These are phyloP conservation scores for Premnoplex brunnescens DNA, from an alignment of 2,797 vertebrate species.

Conservation along the genomic window DNA sequence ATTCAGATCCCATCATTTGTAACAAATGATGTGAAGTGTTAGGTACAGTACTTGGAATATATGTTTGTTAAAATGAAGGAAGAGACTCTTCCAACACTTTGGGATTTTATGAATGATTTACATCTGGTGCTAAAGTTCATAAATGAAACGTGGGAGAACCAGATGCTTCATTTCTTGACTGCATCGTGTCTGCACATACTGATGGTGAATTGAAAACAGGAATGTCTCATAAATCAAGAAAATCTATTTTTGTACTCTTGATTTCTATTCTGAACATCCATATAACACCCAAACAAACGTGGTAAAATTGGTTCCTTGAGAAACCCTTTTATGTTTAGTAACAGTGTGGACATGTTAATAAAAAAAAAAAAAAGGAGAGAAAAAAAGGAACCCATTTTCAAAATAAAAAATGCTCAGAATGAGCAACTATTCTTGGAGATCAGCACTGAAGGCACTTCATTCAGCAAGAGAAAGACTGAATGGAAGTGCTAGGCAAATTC, in stretches of 20 bases:
- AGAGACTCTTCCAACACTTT: conserved; percentile 70
- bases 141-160: conserved; percentile 75
- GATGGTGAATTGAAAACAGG: conserved; percentile 75
- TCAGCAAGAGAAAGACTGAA: neutral
- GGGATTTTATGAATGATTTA: conserved; percentile 82
- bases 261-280: conserved; percentile 74
- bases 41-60: conserved; percentile 66
- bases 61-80: conserved; percentile 73
- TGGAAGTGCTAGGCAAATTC: neutral
- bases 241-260: conserved; percentile 75
- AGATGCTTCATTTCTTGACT: conserved; percentile 78
- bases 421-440: conserved; percentile 26
- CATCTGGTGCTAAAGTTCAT: conserved; percentile 83
- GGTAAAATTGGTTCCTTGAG: conserved; percentile 68
- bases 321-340: conserved; percentile 72
- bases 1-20: conserved; percentile 69
- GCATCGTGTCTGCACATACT: conserved; percentile 75
- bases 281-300: conserved; percentile 72
- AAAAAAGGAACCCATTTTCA: neutral
- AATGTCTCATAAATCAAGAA: conserved; percentile 77
- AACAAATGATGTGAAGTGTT: conserved; percentile 67
- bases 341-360: conserved; percentile 62
- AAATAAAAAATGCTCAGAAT: neutral
- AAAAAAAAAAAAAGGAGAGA: neutral
- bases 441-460: neutral